These are phyloP conservation scores for Gephyroberyx darwinii DNA, from an alignment of 2,797 vertebrate genomes.

Conservation along the genomic window DNA sequence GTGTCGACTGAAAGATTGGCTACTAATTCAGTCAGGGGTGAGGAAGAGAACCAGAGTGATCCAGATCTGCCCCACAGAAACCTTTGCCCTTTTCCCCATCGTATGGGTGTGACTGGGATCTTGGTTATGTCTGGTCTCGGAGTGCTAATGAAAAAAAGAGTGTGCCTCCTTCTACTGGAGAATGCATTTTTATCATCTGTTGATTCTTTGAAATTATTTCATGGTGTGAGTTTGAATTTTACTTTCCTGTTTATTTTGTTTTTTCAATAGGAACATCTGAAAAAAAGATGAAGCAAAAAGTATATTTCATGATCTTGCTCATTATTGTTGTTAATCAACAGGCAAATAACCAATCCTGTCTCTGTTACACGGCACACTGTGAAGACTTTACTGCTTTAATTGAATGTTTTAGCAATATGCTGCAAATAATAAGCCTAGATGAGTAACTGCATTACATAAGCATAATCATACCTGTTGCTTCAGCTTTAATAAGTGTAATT, in stretches of 20 bases:
- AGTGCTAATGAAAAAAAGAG: constrained; percentile 13
- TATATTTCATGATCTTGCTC: too few relatives aligned
- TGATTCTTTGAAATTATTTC: constrained; percentile 15
- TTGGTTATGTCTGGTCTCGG: constrained; percentile 34
- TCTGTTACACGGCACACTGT: background rate
- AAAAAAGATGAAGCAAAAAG: too few relatives aligned
- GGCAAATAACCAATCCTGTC: too few relatives aligned
- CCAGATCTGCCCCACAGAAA: constrained; percentile 57
- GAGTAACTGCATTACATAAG: background rate
- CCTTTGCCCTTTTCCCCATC: constrained; percentile 33
- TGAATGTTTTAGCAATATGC: constrained; percentile 5
- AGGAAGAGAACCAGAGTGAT: constrained; percentile 62
- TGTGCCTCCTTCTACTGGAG: constrained; percentile 31
- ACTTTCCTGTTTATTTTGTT: background rate
- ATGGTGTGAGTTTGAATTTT: background rate
- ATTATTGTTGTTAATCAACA: too few relatives aligned
- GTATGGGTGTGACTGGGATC: constrained; percentile 53
- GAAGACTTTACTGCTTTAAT: background rate
- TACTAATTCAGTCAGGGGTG: constrained; percentile 61
- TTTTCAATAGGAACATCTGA: too few relatives aligned
- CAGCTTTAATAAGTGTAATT: constrained; percentile 3
- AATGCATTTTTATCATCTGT: constrained; percentile 15
- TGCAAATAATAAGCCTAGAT: constrained; percentile 12
- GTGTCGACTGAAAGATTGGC: constrained; percentile 47
- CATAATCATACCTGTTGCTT: constrained; percentile 6